A percentile compares a stretch with the other conserved stretches of the same genome.
These are phyloP conservation scores for Petrocephalus microphthalmus DNA, from an alignment of 2,113 vertebrate genomes.

Conservation along the genomic window DNA sequence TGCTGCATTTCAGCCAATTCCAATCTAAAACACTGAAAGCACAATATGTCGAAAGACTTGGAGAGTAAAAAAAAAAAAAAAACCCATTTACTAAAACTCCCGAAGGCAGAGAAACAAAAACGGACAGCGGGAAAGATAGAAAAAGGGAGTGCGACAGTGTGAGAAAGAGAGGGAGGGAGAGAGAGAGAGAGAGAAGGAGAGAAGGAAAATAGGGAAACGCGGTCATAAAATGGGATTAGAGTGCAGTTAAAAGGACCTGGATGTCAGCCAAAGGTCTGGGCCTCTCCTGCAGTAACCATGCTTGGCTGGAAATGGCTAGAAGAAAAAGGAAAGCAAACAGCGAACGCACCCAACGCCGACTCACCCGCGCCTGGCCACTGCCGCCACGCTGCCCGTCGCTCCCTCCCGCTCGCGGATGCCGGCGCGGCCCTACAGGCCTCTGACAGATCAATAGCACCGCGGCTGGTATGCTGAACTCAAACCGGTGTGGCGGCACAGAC, in stretches of 20 bases:
- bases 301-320: constrained; percentile 9
- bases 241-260: constrained; percentile 25
- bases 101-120: not conserved
- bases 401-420: not conserved
- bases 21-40: constrained; percentile 37
- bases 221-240: constrained; percentile 41
- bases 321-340: not conserved
- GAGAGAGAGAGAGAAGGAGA: not conserved
- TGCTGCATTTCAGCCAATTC: constrained; percentile 25
- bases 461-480: not conserved
- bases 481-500: not conserved
- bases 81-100: not conserved
- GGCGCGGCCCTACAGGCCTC: not conserved
- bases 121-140: not conserved
- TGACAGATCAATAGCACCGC: not conserved
- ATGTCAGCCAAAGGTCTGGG: constrained; percentile 35
- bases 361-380: not conserved
- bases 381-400: not conserved
- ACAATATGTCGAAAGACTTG: constrained; percentile 21
- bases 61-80: not conserved
- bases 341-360: not conserved
- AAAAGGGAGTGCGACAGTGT: constrained; percentile 1
- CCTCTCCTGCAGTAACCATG: constrained; percentile 18
- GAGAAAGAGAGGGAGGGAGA: constrained; percentile 21
- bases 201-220: constrained; percentile 27